Base-by-base conservation (phyloP, 2,113 vertebrate species). In the Elaphurus davidianus region DNA sequence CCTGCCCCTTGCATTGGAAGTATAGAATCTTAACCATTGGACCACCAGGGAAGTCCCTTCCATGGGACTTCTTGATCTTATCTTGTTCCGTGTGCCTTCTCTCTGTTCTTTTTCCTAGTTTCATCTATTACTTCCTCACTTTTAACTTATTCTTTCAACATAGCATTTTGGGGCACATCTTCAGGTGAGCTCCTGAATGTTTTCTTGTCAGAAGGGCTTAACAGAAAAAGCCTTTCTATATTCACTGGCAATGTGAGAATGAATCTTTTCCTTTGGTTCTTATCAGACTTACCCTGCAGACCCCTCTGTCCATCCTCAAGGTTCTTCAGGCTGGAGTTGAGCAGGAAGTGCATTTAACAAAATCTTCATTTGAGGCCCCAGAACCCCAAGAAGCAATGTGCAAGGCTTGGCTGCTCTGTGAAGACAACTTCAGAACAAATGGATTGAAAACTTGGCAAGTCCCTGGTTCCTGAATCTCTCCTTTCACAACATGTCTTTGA, bases 341-440 rank as follows among this genome's bases (percentile, higher is more conserved):
- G 82, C 67, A 25, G 30, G 7, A 5, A 89, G 62, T 86, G 5
- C 14, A 45, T 97, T 98, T 98, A 95, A 25, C 74, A 92, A 57
- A 50, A 83, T 23, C 92, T 97, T 96, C 94, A 96, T 95, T 85
- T 54, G 86, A 84, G 84, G 93, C 89, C 64, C 50, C 40, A 59
- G 90, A 94, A 78, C 33, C 82, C 85, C 90, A 95, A 79, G 90
- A 45, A 97, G 74, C 94, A 85, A 55, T 74, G 36, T 94, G 86
- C 33, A 87, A 97, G 81, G 52, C 50, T 95, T 33, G 57, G 89
- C 86, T 96, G 87, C 95, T 90, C 50, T 50, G 25, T 79, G 95
- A 95, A 96, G 97, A 94, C 43, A 55, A 96, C 71, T 96, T 90
- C 64, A 87, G 81, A 98, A 97, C 95, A 98, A 97, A 98, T 74